phyloP scores from a whole-genome alignment of 2,113 vertebrate species.

The Climacteris rufus region DNA sequence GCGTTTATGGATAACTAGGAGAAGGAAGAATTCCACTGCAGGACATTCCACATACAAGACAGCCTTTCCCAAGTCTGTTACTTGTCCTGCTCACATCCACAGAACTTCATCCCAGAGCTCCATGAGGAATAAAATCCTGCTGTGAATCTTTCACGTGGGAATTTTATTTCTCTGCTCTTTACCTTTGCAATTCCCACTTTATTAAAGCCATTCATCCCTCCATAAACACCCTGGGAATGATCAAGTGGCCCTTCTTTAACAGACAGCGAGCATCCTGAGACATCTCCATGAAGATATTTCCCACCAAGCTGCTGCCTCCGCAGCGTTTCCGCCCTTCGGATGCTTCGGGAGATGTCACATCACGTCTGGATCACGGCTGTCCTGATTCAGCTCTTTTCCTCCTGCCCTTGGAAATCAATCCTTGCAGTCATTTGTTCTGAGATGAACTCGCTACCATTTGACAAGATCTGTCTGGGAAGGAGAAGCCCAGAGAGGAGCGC shows the following conservation, averaged over 20 bases:
- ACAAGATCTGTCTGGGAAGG: constrained; percentile 50
- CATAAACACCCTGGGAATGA: background rate
- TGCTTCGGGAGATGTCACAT: constrained; percentile 35
- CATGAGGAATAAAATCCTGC: accelerated
- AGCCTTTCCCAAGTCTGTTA: background rate
- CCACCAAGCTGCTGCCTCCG: background rate
- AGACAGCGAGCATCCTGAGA: background rate
- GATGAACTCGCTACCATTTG: constrained; percentile 27
- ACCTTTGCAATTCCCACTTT: background rate
- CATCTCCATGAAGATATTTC: background rate
- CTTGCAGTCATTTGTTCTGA: constrained; percentile 41
- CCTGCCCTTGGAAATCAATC: constrained; percentile 65
- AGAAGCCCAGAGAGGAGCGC: background rate
- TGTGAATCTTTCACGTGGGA: background rate
- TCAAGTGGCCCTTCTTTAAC: background rate
- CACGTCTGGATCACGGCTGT: background rate
- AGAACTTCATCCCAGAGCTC: background rate
- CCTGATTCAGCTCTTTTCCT: constrained; percentile 55
- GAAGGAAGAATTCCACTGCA: background rate
- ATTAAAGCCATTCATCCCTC: background rate
- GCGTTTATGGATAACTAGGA: background rate
- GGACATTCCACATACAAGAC: background rate
- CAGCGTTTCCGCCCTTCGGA: background rate
- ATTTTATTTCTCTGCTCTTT: background rate
- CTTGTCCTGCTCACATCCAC: background rate